These are phyloP conservation scores for Colletes gigas DNA, from an alignment of 1,140 invertebrate genomes.

Conservation along the genomic window DNA sequence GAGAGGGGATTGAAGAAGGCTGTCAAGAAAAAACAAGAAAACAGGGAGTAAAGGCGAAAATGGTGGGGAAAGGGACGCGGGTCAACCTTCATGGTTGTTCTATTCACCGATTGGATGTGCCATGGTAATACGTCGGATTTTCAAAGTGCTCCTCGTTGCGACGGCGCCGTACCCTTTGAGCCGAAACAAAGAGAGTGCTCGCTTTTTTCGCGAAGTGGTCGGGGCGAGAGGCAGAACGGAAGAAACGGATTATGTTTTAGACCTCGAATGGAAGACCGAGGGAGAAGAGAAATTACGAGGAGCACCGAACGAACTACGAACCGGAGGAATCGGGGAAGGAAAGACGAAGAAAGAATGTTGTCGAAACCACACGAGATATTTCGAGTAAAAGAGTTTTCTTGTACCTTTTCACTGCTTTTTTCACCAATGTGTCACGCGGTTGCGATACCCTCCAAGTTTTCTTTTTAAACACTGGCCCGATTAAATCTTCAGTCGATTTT, in stretches of 20 bases:
- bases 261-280: constrained; percentile 29
- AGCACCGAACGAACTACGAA: not conserved
- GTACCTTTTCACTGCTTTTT: constrained; percentile 7
- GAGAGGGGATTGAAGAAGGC: not conserved
- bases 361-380: constrained; percentile 37
- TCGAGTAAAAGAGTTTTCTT: constrained; percentile 45
- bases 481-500: not conserved
- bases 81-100: constrained; percentile 45
- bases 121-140: constrained; percentile 49
- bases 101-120: constrained; percentile 55
- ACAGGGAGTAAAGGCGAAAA: constrained; percentile 28
- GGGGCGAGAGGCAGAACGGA: constrained; percentile 25
- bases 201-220: constrained; percentile 42
- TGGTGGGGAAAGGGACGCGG: constrained; percentile 19
- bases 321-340: not conserved
- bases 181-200: constrained; percentile 47
- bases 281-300: constrained; percentile 1
- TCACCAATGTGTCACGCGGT: not conserved
- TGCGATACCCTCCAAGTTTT: not conserved
- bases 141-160: constrained; percentile 45
- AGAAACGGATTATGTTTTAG: constrained; percentile 54
- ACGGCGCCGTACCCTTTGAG: constrained; percentile 36
- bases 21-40: constrained; percentile 46
- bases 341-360: constrained; percentile 10
- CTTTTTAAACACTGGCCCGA: constrained; percentile 9